Base-by-base conservation (phyloP, 2,888 invertebrate species). In the Phorcus lineatus region DNA sequence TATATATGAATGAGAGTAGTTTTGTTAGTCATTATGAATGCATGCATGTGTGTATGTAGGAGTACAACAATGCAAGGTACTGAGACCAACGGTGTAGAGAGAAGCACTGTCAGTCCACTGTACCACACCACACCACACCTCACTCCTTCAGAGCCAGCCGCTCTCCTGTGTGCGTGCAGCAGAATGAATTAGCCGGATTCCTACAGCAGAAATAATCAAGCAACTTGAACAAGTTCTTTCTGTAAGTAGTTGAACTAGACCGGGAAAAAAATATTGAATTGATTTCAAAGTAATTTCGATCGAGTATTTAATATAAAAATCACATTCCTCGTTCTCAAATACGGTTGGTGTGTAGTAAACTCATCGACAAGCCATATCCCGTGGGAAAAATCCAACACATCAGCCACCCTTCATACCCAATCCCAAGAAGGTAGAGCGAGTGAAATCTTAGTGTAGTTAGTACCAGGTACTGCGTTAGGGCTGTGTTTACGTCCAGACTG, bases 151-250 rank as follows among this genome's bases (percentile, higher is more conserved):
- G 3, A 24, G 40, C 70, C n/a, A n/a, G 16, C 70, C 19, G 70
- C 17, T 36, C 40, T 4, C 0, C 36, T 16, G 16, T 36, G 36
- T 70, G n/a, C 70, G 70, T 70, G 70, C 36, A 36, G 3, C 19
- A 36, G 70, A 28, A 70, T 70, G 70, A 70, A 70, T 70, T 70
- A 70, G 36, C 13, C 17, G 40, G 70, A 70, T 70, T 70, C 70
- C 36, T 31, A 17, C 70, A 19, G 40, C 13, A 36, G 40, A 70
- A 47, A 11, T 70, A 16, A 70, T 3, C 16, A 16, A n/a, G 70
- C 28, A 70, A 70, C 36, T 70, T 70, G 70, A 70, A 70, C 70
- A 36, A 70, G n/a, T 31, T 40, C 70, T n/a, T 70, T 70, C 70
- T 31, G 70, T 70, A 70, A 70, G 70, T 70, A 70, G 70, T 70